Percentiles rank a stretch among this genome's conserved stretches.
phyloP scores from a whole-genome alignment of 2,888 invertebrate genomes.

The Sphaeridia pumilis region DNA sequence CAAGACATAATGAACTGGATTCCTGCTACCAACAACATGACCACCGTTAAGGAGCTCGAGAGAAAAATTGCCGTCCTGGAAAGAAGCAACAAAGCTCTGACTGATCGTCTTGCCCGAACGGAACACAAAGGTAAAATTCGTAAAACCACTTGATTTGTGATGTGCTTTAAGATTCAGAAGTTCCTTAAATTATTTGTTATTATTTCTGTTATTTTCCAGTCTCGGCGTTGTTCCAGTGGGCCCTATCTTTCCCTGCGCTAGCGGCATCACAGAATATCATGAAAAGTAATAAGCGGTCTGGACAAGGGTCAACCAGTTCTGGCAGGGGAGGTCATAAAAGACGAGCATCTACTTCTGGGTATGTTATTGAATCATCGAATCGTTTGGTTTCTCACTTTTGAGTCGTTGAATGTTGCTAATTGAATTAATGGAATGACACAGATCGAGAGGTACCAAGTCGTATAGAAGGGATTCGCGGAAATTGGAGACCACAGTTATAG shows the following conservation, averaged over 20 bases:
- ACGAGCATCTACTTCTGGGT: background rate
- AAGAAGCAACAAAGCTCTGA: background rate
- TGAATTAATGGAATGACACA: no score
- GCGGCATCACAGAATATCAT: conserved; percentile 1
- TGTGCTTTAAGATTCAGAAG: background rate
- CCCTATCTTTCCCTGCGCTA: background rate
- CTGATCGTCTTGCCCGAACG: background rate
- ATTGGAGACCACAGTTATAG: no score
- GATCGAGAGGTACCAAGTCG: no score
- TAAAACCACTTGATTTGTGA: background rate
- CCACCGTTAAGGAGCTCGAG: background rate
- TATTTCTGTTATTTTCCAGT: no score
- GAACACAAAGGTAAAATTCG: background rate
- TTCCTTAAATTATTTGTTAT: background rate
- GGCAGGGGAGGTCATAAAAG: background rate
- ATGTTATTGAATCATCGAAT: background rate
- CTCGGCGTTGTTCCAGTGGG: background rate
- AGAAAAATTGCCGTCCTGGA: background rate
- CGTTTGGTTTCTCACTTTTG: background rate
- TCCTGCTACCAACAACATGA: background rate
- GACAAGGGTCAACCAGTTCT: background rate
- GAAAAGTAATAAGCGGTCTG: background rate
- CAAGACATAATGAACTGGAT: background rate
- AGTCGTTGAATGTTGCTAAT: no score
- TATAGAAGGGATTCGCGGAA: no score